A percentile compares a stretch with the other conserved stretches of the same genome.
These are phyloP conservation scores for Scaptomyza flava DNA, from an alignment of 2,888 invertebrate genomes.

Conservation along the genomic window DNA sequence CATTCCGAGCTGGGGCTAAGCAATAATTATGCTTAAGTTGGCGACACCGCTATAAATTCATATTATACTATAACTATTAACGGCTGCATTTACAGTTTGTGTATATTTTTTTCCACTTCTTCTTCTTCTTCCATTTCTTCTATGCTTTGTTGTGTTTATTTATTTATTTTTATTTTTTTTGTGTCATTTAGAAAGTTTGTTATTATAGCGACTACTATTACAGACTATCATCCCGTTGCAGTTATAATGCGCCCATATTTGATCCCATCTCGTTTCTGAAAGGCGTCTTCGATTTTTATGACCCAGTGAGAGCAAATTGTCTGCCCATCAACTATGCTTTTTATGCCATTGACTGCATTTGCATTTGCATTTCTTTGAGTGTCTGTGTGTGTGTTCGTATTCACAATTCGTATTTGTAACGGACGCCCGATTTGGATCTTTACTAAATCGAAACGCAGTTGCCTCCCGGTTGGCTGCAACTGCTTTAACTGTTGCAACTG, in stretches of 20 bases:
- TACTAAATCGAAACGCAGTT: conserved; percentile 48
- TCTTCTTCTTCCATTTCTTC: conserved; percentile 16
- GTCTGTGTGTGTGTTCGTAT: neutral
- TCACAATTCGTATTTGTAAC: conserved; percentile 42
- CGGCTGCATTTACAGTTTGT: conserved; percentile 74
- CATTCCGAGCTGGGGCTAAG: conserved; percentile 53
- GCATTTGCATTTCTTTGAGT: conserved; percentile 49
- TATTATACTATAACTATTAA: conserved; percentile 53
- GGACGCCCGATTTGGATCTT: conserved; percentile 42
- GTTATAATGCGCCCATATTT: conserved; percentile 18
- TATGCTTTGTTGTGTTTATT: conserved; percentile 6
- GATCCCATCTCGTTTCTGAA: conserved; percentile 43
- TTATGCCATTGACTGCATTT: conserved; percentile 29
- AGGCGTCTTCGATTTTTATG: conserved; percentile 58
- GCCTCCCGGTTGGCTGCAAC: conserved; percentile 31
- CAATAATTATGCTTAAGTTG: conserved; percentile 79
- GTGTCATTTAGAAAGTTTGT: conserved; percentile 68
- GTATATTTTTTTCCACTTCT: conserved; percentile 29
- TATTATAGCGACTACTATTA: conserved; percentile 9
- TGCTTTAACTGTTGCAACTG: conserved; percentile 7
- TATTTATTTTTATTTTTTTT: conserved; percentile 3
- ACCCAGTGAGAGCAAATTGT: conserved; percentile 40
- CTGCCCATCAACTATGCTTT: conserved; percentile 1
- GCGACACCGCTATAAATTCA: conserved; percentile 62
- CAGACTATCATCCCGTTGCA: conserved; percentile 21